Base-by-base conservation (phyloP, 2,888 invertebrate genomes). In the Bombylius major region DNA sequence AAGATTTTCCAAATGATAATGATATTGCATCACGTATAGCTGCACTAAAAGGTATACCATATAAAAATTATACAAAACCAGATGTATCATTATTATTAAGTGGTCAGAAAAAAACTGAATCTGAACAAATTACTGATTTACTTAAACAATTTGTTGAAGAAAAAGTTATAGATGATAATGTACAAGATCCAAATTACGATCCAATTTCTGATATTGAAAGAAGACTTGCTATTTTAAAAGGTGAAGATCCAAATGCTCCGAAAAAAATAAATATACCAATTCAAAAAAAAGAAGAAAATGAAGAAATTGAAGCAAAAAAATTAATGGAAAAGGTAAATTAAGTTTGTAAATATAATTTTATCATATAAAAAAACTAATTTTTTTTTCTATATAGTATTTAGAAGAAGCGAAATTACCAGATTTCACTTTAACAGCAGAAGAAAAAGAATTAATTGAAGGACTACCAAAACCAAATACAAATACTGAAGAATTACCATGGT, bases 71-170 rank as follows among this genome's bases (percentile, higher is more conserved):
- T 54, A 67, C 68, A 14, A 69, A 69, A 56, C 67, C 69, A 58
- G 68, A 70, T 56, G 59, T 74, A 45, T 42, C 39, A 42, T 60
- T 77, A 46, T 60, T 77, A 46, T 69, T 76, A 51, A 66, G 75
- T 45, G 76, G 77, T 14, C 84, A 86, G 63, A 75, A 76, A 48
- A 78, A 84, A 68, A 80, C 81, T 13, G 84, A 86, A 64, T 80
- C 85, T 66, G 81, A 89, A 63, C 84, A 86, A 72, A 79, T 80
- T 32, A 80, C 86, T 65, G 83, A 85, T 64, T 73, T 89, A n/a
- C 67, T 89, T 57, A 77, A 77, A 54, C 83, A 74, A 56, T 73
- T 72, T 57, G 61, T 72, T 36, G 79, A 79, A 50, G 77, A 80
- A 65, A 75, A 80, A 51, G 77, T 79, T 63, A 70, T 78, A 8